Evolutionary conservation across 2,888 invertebrate species (phyloP).

Genomic region (Kryphioiulus occultus): DNA sequence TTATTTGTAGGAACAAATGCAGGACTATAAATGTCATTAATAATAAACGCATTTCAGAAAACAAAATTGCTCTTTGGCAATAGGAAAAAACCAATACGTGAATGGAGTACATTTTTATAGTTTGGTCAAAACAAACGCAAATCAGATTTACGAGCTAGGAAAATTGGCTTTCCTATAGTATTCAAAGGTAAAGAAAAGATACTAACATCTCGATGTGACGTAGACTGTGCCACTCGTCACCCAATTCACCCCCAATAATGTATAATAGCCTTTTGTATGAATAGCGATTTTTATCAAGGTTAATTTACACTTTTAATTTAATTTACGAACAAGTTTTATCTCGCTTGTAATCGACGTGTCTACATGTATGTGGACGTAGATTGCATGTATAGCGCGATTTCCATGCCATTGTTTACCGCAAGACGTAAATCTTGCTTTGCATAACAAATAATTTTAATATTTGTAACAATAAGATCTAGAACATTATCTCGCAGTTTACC

Average conservation of each 20-base stretch:
- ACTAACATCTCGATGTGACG: not conserved
- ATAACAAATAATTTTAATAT: not conserved
- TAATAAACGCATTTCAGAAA: conserved; percentile 33
- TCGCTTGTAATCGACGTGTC: not conserved
- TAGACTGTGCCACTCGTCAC: not conserved
- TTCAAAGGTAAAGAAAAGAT: not conserved
- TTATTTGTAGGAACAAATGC: not conserved
- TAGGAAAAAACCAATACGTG: not conserved
- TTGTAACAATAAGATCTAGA: not conserved
- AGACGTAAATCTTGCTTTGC: not conserved
- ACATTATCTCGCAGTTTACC: not conserved
- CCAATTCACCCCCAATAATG: not conserved
- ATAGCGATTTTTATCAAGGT: conserved; percentile 11
- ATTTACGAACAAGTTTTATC: conserved; percentile 35
- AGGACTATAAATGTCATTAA: conserved; percentile 21
- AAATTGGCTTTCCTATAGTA: not conserved
- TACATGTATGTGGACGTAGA: not conserved
- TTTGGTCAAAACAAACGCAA: not conserved
- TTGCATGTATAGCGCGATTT: not conserved
- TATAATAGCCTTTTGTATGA: not conserved
- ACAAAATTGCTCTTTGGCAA: not conserved
- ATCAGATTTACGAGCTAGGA: not conserved
- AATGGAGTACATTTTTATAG: not conserved
- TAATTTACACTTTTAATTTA: conserved; percentile 13
- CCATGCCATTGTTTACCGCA: not conserved